Evolutionary conservation across 2,797 vertebrate species (phyloP).

Genomic region (Schizopygopsis pylzovi): DNA sequence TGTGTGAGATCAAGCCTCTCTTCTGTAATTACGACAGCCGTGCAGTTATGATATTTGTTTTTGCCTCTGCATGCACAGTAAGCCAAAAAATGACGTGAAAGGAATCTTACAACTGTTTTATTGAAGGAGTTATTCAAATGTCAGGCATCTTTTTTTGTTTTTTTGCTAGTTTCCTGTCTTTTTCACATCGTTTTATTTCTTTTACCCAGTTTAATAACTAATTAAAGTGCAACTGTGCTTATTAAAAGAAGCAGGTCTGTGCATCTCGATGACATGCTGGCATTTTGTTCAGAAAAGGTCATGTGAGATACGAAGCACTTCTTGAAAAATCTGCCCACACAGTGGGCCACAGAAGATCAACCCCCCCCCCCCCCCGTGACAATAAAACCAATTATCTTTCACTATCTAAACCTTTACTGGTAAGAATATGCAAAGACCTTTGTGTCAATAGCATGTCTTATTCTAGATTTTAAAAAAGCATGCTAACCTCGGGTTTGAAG

Average conservation of each 20-base stretch:
- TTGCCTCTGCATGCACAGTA: not conserved
- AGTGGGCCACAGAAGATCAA: constrained; percentile 20
- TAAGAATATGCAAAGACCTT: constrained; percentile 34
- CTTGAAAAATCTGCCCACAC: constrained; percentile 36
- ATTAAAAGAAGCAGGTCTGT: constrained; percentile 5
- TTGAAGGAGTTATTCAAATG: not conserved
- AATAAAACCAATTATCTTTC: constrained; percentile 52
- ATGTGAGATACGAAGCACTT: constrained; percentile 29
- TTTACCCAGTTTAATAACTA: constrained; percentile 16
- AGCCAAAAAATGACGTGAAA: constrained; percentile 11
- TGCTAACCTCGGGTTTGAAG: not conserved
- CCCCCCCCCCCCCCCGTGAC: not conserved
- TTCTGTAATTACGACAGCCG: not conserved
- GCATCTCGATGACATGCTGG: constrained; percentile 33
- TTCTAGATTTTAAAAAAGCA: constrained; percentile 3
- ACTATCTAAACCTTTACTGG: constrained; percentile 35
- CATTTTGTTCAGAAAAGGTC: constrained; percentile 48
- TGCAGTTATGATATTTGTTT: constrained; percentile 13
- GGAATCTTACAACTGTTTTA: not conserved
- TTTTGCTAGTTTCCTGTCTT: not conserved
- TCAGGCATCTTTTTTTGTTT: not conserved
- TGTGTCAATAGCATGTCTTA: constrained; percentile 21
- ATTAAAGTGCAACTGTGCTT: constrained; percentile 20
- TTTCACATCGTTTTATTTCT: not conserved
- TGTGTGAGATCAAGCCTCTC: constrained; percentile 2